Evolutionary conservation across 2,113 vertebrate species (phyloP).

Genomic region (Bubo bubo): DNA sequence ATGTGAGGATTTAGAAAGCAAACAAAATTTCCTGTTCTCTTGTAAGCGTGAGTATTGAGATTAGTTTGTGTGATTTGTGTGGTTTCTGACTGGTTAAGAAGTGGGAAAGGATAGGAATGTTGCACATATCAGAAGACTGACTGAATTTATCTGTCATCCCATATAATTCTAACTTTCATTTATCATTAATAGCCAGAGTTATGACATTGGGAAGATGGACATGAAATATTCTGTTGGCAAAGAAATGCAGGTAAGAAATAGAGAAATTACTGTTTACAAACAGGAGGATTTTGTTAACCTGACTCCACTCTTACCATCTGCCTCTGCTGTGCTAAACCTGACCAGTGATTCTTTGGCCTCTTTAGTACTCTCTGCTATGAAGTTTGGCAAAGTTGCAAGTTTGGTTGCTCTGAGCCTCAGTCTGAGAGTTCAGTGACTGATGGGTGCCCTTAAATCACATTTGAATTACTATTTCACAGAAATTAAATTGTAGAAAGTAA

Average conservation of each 20-base stretch:
- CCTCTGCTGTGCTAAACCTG: neutral
- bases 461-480: neutral
- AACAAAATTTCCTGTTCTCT: neutral
- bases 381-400: neutral
- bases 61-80: neutral
- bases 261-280: neutral
- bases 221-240: slow-evolving; percentile 70
- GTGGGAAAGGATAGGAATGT: neutral
- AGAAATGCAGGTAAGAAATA: slow-evolving; percentile 82
- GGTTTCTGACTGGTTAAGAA: neutral
- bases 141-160: neutral
- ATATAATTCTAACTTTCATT: slow-evolving; percentile 11
- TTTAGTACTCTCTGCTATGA: neutral
- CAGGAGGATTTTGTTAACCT: neutral
- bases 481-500: neutral
- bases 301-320: neutral
- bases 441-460: neutral
- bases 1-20: neutral
- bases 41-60: neutral
- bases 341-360: neutral
- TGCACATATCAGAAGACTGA: neutral
- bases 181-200: slow-evolving; percentile 84
- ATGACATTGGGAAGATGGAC: slow-evolving; percentile 86
- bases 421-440: neutral
- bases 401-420: neutral